Percentiles rank a stretch among this genome's conserved stretches.
These are phyloP conservation scores for Crypturellus tataupa DNA, from an alignment of 2,797 vertebrate species.

Conservation along the genomic window DNA sequence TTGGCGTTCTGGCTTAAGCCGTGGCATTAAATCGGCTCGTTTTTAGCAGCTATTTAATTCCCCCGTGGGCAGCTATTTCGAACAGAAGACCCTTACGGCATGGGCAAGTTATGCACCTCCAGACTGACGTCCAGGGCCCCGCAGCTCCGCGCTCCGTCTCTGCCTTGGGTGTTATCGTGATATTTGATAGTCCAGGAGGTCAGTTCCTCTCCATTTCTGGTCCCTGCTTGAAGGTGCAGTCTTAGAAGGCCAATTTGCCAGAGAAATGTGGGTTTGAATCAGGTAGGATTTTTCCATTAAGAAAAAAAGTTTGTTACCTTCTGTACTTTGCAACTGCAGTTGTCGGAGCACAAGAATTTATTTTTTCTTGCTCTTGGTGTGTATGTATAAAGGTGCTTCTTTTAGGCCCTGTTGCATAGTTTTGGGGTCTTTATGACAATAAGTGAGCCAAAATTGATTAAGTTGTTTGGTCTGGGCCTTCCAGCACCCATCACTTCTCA, in stretches of 20 bases:
- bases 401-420: neutral
- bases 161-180: neutral
- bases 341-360: neutral
- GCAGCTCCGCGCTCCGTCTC: conserved; percentile 14
- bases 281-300: neutral
- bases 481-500: neutral
- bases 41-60: conserved; percentile 74
- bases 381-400: neutral
- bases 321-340: fast-evolving
- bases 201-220: conserved; percentile 51
- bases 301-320: neutral
- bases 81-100: conserved; percentile 61
- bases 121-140: neutral
- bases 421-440: neutral
- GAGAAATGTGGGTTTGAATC: neutral
- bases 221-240: neutral
- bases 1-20: conserved; percentile 68
- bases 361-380: neutral
- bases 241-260: neutral
- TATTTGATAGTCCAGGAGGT: conserved; percentile 24
- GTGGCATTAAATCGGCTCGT: conserved; percentile 57
- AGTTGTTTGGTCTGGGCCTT: neutral
- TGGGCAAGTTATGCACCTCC: conserved; percentile 34
- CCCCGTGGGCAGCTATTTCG: conserved; percentile 66
- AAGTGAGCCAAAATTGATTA: neutral